These are phyloP conservation scores for Semnornis frantzii DNA, from an alignment of 2,113 vertebrate species.

Conservation along the genomic window DNA sequence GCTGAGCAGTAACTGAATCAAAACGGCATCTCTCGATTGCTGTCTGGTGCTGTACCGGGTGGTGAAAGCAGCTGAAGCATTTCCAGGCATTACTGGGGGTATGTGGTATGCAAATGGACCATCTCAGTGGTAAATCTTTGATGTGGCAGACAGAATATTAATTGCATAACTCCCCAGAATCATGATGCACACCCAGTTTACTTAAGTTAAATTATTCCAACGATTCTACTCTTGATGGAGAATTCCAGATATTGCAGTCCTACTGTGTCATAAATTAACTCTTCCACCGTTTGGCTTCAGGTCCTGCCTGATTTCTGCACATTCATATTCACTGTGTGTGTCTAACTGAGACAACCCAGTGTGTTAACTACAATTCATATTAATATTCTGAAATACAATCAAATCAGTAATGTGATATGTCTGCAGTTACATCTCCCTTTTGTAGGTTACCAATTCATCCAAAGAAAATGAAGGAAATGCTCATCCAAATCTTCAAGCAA, in stretches of 20 bases:
- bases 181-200: conserved; percentile 21
- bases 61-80: conserved; percentile 46
- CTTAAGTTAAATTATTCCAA: conserved; percentile 55
- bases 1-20: conserved; percentile 72
- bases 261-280: conserved; percentile 40
- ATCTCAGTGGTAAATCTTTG: conserved; percentile 60
- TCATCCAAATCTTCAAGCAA: background rate
- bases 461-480: background rate
- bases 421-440: background rate
- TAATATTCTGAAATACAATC: background rate
- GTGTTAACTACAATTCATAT: background rate
- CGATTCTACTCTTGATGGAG: background rate
- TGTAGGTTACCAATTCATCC: background rate
- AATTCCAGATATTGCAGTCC: background rate
- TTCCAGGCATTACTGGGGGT: conserved; percentile 44
- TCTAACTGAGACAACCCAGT: background rate
- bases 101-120: conserved; percentile 56
- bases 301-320: background rate
- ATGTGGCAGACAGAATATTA: conserved; percentile 59
- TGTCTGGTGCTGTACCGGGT: conserved; percentile 49
- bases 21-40: conserved; percentile 58
- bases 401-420: background rate
- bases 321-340: background rate
- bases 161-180: conserved; percentile 47
- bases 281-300: background rate